A percentile compares a stretch with the other conserved stretches of the same genome.
Evolutionary conservation across 2,113 vertebrate genomes (phyloP).

Genomic region (Pseudorasbora parva): DNA sequence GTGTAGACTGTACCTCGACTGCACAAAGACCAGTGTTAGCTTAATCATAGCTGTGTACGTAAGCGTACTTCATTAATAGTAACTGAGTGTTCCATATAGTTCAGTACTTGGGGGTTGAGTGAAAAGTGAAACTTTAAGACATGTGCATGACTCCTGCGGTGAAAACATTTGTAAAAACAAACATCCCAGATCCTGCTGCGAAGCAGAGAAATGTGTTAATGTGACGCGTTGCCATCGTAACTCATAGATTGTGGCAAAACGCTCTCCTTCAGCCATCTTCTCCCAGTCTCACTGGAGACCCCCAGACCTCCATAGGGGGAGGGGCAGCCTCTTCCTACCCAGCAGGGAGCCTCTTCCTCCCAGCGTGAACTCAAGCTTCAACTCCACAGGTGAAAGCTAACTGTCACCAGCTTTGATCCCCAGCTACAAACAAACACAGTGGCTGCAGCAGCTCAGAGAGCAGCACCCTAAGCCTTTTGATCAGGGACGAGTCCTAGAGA

Average conservation of each 20-base stretch:
- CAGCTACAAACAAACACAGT: slow-evolving; percentile 68
- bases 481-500: slow-evolving; percentile 67
- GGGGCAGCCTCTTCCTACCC: slow-evolving; percentile 66
- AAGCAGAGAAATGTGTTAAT: slow-evolving; percentile 57
- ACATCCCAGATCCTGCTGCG: slow-evolving; percentile 70
- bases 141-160: slow-evolving; percentile 57
- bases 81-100: neutral
- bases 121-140: slow-evolving; percentile 37
- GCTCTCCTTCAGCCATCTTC: slow-evolving; percentile 66
- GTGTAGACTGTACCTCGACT: neutral
- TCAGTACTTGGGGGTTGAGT: slow-evolving; percentile 26
- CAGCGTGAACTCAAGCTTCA: slow-evolving; percentile 72
- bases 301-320: slow-evolving; percentile 65
- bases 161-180: slow-evolving; percentile 72
- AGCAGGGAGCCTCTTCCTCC: slow-evolving; percentile 72
- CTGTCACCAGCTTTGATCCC: slow-evolving; percentile 82
- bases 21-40: neutral
- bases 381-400: slow-evolving; percentile 81
- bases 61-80: neutral
- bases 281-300: slow-evolving; percentile 64
- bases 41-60: neutral
- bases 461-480: slow-evolving; percentile 78
- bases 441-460: slow-evolving; percentile 65
- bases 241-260: slow-evolving; percentile 73
- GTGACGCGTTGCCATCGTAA: slow-evolving; percentile 71